phyloP scores from a whole-genome alignment of 1,140 invertebrate species.

The Zelostemma sp. region DNA sequence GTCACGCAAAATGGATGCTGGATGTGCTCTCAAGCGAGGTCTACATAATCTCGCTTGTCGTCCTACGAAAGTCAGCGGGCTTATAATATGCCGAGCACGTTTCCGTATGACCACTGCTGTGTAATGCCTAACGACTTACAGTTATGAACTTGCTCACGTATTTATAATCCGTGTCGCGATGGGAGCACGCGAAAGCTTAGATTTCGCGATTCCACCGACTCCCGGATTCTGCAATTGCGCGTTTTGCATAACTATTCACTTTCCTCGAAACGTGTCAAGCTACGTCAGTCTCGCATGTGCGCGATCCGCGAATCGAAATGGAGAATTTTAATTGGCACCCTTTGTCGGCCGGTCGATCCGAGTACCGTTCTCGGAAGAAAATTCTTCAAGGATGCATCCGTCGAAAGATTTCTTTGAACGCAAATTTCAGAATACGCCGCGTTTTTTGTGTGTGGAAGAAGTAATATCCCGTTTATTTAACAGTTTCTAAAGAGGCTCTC shows the following conservation, averaged over 20 bases:
- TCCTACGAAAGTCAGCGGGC: constrained; percentile 24
- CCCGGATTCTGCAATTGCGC: neutral
- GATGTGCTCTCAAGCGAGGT: constrained; percentile 52
- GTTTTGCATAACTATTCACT: constrained; percentile 26
- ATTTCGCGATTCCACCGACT: constrained; percentile 1
- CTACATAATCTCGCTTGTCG: constrained; percentile 33
- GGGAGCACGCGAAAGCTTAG: constrained; percentile 7
- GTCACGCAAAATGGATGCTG: constrained; percentile 46
- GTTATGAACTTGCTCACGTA: constrained; percentile 33
- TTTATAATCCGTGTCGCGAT: constrained; percentile 6
- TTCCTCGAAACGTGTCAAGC: constrained; percentile 7
- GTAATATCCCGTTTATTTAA: constrained; percentile 29
- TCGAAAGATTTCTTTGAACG: neutral
- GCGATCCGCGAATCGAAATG: neutral
- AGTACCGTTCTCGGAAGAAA: no score
- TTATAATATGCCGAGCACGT: constrained; percentile 35
- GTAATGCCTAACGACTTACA: constrained; percentile 41
- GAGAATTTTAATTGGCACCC: no score
- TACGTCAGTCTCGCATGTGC: constrained; percentile 10
- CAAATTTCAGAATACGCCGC: neutral
- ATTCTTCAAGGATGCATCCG: constrained; percentile 6
- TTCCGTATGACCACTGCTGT: constrained; percentile 23
- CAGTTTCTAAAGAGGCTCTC: constrained; percentile 12
- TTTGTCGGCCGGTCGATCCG: neutral
- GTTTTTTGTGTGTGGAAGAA: constrained; percentile 20